Base-by-base conservation (phyloP, 2,113 vertebrate genomes). In the Corydoras sp. region DNA sequence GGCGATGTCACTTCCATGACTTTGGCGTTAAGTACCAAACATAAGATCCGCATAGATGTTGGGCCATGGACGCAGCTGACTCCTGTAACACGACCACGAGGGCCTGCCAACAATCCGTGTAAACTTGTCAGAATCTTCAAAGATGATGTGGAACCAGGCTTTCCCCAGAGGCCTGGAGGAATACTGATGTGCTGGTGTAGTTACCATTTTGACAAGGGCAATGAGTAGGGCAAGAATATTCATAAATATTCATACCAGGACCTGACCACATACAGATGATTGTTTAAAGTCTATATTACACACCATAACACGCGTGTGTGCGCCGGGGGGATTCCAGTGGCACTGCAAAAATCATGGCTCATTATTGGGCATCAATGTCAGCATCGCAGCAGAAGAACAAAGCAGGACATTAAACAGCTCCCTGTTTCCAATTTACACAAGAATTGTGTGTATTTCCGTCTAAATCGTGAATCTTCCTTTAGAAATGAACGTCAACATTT, bases 121-220 rank as follows among this genome's bases (percentile, higher is more conserved):
- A 76, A 71, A 71, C 69, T 67, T 76, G 74, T 76, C 74, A 76
- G 48, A 76, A 62, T 61, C 74, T 67, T 32, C 63, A 72, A 61
- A 71, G 58, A 67, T 12, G 58, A 71, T 67, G 74, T 63, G 58
- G 62, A 67, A 76, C 10, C 9, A 67, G 58, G 31, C 62, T 66
- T 58, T 72, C 64, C 74, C 74, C 67, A 3, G 58, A 62, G 74
- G 74, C 59, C 64, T 0, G 13, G 48, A 30, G 53, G 15, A 66
- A 35, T 66, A 70, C 32, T 76, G 74, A 72, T 62, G 74, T 72
- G 74, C 68, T 65, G 29, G 50, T 30, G 15, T 54, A 58, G 56
- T 49, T 67, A 59, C 12, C 58, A 62, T 55, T 76, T 55, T 76
- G 74, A 76, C 69, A 76, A 76, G 74, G 74, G 51, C 74, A 76